A percentile compares a stretch with the other conserved stretches of the same genome.
Conservation (phyloP, 2,797 vertebrate genomes). For the Calcarius lapponicus region DNA sequence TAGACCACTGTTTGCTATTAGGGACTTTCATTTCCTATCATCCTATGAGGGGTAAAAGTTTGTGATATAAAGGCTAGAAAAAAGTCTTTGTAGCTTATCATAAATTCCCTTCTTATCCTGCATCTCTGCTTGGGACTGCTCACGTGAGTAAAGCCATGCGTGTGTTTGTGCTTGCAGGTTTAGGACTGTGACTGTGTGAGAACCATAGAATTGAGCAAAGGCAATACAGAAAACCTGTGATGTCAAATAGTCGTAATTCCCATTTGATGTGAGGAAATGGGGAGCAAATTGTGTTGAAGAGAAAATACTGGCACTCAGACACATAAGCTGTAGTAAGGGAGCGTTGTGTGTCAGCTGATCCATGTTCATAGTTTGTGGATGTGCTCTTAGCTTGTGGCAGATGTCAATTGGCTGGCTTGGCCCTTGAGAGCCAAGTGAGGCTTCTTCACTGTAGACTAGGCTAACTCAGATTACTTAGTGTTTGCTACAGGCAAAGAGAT, state of each 20-base stretch:
- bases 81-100: constrained; percentile 39
- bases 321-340: neutral
- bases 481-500: neutral
- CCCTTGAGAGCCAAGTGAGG: neutral
- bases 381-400: constrained; percentile 31
- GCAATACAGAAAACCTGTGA: neutral
- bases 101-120: constrained; percentile 66
- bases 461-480: neutral
- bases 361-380: neutral
- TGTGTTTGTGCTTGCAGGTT: constrained; percentile 59
- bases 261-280: neutral
- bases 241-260: neutral
- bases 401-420: constrained; percentile 38
- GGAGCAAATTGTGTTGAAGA: neutral
- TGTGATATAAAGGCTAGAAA: neutral
- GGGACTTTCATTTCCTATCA: neutral
- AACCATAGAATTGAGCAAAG: neutral
- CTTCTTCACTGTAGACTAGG: neutral
- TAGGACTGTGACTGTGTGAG: constrained; percentile 40
- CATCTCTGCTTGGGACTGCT: constrained; percentile 52
- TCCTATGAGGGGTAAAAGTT: neutral
- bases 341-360: neutral
- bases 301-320: neutral
- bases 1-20: neutral
- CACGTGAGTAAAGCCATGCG: constrained; percentile 54